Base-by-base conservation (phyloP, 2,888 invertebrate genomes). In the Empis livida region DNA sequence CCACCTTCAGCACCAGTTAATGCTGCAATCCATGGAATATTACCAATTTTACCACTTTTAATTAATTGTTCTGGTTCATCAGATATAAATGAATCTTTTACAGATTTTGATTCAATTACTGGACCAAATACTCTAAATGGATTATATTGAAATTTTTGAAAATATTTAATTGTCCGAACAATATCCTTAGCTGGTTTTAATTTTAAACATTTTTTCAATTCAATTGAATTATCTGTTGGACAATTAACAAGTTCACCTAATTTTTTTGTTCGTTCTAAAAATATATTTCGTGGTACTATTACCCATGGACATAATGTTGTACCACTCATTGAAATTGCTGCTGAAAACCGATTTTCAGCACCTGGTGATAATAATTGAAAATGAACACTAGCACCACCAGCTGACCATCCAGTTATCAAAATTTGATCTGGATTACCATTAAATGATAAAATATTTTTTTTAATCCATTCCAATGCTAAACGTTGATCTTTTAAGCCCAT, bases 331-430 rank as follows among this genome's bases (percentile, higher is more conserved):
- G 84, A 82, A 45, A 52, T 53, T 1, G 57, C 58, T 10, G 46
- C 47, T 5, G 53, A 49, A 4, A 50, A 56, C 20, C 53, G 45
- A 3, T 55, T 44, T 13, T 49, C 43, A 2, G 61, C 55, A 6
- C 57, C 48, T 11, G 23, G 23, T 0, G 82, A 78, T 13, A 86
- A 55, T 54, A 79, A 77, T 53, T 85, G 86, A 51, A 83, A 77
- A 61, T 86, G 83, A 0, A 81, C 82, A 55, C 84, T 81, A 5
- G 80, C 82, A 30, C 79, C 84, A 0, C 87, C 87, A 0, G 86
- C 81, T 5, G 85, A 84, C 58, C 77, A 73, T 3, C 87, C 87
- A 1, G 76, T 63, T 4, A 86, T 61, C 0, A 83, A 80, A 30
- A 86, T 73, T 47, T 78, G 78, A 40, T 78, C 73, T 2, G 82